These are phyloP conservation scores for Lutraria rhynchaena DNA, from an alignment of 1,140 invertebrate species.

Conservation along the genomic window DNA sequence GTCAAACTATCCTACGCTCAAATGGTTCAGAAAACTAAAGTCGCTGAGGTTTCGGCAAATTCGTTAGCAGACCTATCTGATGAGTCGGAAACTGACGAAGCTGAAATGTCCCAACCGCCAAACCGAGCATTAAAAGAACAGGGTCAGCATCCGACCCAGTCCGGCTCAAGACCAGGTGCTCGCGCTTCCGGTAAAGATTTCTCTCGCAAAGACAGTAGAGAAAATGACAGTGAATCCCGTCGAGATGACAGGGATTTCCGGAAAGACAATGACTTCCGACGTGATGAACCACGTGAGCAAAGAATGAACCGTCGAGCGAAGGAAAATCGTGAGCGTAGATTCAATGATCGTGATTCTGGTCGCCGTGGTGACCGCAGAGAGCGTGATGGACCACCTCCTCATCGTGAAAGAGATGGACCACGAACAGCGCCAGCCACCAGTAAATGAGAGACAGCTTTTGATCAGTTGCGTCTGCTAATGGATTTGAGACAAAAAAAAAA, in stretches of 20 bases:
- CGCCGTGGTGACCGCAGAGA: constrained; percentile 21
- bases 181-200: constrained; percentile 64
- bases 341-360: constrained; percentile 13
- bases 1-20: constrained; percentile 90
- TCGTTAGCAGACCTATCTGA: constrained; percentile 37
- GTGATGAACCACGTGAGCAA: constrained; percentile 64
- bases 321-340: constrained; percentile 71
- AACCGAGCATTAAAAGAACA: constrained; percentile 73
- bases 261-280: constrained; percentile 48
- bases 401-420: constrained; percentile 33
- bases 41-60: constrained; percentile 65
- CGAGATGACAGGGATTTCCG: constrained; percentile 49
- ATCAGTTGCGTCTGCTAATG: constrained; percentile 13
- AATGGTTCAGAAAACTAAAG: constrained; percentile 87
- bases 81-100: constrained; percentile 57
- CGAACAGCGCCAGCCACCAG: not conserved
- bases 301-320: constrained; percentile 68
- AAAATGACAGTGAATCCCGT: constrained; percentile 42
- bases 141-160: constrained; percentile 66
- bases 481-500: constrained; percentile 35
- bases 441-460: constrained; percentile 3
- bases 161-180: constrained; percentile 59
- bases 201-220: constrained; percentile 67
- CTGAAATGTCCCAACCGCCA: constrained; percentile 37
- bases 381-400: not conserved